Conservation (phyloP, 2,113 vertebrate genomes). For the Propithecus coquereli region DNA sequence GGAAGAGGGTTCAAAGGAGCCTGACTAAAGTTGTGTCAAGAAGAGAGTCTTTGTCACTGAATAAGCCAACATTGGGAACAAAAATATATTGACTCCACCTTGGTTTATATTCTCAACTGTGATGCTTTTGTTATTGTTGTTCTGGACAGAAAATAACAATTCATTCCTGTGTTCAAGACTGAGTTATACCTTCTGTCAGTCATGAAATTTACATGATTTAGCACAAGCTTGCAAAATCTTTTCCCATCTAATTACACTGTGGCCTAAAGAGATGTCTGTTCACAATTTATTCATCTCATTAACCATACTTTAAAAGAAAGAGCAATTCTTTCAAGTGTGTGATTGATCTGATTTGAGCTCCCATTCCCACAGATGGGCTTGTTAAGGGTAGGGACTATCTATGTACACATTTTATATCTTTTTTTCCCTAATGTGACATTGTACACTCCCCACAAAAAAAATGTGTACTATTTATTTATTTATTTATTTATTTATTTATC, state of each 20-base stretch:
- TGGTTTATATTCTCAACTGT: not conserved
- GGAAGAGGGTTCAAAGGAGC: not conserved
- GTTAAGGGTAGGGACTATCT: not conserved
- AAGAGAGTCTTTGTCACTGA: not conserved
- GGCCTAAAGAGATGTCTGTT: not conserved
- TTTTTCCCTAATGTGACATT: not conserved
- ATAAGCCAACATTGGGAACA: not conserved
- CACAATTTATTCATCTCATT: not conserved
- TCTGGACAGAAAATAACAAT: not conserved
- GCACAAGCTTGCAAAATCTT: not conserved
- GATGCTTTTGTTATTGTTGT: not conserved
- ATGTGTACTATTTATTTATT: not conserved
- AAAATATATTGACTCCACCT: not conserved
- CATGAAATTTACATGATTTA: not conserved
- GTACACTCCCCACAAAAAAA: not conserved
- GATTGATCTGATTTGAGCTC: not conserved
- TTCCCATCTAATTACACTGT: not conserved
- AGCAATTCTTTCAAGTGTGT: not conserved
- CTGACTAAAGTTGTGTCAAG: not conserved
- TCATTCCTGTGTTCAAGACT: not conserved
- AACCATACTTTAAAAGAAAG: slow-evolving; percentile 36
- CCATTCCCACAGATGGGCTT: not conserved
- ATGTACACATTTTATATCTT: not conserved
- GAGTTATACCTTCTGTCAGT: not conserved
- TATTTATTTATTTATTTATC: not conserved